Evolutionary conservation across 2,888 invertebrate species (phyloP), one percentile per base, ranked within the genome.

Genomic region (Lasioglossum oenotherae): DNA sequence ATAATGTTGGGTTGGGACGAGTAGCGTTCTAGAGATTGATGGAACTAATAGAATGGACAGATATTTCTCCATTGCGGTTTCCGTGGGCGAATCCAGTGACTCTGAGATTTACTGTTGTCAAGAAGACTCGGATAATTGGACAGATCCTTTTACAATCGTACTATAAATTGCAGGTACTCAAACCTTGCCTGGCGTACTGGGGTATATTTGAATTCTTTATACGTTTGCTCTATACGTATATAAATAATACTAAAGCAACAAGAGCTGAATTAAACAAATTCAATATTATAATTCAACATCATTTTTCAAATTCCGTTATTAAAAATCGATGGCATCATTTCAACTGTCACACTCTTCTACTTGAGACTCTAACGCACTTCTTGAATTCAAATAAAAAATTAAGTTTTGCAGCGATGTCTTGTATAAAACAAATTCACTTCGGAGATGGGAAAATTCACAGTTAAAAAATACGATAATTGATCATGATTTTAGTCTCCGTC

Each of bases 21-120:
- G 46, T n/a, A 19, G 67, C 41, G 23, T 46, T 31, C 31, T 8
- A 35, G 23, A 46, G 46, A 31, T 19, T n/a, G 69, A 69, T 69
- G 69, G 69, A 69, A 23, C 69, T 69, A 38, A 69, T 69, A 64
- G 46, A 67, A 67, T 46, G 41, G 76, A 35, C 74, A 53, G 31
- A 53, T 53, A 53, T 53, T 35, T n/a, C 74, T 49, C 23, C 27
- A 49, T 73, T 41, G 27, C 31, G 46, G 31, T 74, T 35, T n/a
- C 27, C 35, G 27, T 35, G 23, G 72, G 72, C 23, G 10, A 41
- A 35, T 44, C n/a, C 35, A 35, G 44, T 16, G 72, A 41, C 35
- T 44, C 41, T 23, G 71, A 23, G 71, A 38, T 71, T 71, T 71
- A 41, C 19, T 19, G 31, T 67, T 67, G 67, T 31, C 31, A 67